Percentiles rank a stretch among this genome's conserved stretches.
Evolutionary conservation across 2,888 invertebrate genomes (phyloP).

Genomic region (Bugulina stolonifera): DNA sequence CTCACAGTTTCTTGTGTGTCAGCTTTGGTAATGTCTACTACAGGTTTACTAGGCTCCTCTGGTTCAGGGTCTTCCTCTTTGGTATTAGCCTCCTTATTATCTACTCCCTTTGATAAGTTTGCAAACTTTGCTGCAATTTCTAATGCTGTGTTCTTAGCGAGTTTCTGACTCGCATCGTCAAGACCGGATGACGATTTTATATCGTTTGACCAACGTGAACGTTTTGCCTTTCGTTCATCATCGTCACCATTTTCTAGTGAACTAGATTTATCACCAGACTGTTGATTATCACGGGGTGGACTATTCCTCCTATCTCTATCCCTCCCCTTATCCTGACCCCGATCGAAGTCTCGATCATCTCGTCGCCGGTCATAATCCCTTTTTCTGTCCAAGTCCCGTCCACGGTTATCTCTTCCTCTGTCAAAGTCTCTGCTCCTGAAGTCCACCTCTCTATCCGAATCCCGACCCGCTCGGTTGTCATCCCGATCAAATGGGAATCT

Average conservation of each 20-base stretch:
- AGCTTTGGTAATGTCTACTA: slow-evolving; percentile 22
- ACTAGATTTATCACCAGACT: background rate
- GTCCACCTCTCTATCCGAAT: background rate
- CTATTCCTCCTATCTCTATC: background rate
- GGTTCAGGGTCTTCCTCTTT: background rate
- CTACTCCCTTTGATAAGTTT: background rate
- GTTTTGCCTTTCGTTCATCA: background rate
- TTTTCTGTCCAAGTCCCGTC: background rate
- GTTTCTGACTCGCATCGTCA: slow-evolving; percentile 16
- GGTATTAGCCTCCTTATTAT: too few species aligned
- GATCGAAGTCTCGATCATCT: background rate
- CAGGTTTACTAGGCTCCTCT: background rate
- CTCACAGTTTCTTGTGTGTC: slow-evolving; percentile 11
- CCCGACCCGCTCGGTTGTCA: background rate
- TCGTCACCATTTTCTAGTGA: background rate
- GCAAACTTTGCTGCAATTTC: slow-evolving; percentile 2
- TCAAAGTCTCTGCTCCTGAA: background rate
- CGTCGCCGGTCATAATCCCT: background rate
- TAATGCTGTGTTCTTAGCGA: slow-evolving; percentile 12
- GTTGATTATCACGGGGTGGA: background rate
- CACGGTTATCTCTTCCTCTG: background rate
- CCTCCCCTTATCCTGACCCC: background rate
- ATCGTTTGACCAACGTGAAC: slow-evolving; percentile 10
- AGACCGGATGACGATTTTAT: background rate
- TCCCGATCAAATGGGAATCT: slow-evolving; percentile 7